Conservation (phyloP, 2,797 vertebrate genomes). For the Trichosurus vulpecula region DNA sequence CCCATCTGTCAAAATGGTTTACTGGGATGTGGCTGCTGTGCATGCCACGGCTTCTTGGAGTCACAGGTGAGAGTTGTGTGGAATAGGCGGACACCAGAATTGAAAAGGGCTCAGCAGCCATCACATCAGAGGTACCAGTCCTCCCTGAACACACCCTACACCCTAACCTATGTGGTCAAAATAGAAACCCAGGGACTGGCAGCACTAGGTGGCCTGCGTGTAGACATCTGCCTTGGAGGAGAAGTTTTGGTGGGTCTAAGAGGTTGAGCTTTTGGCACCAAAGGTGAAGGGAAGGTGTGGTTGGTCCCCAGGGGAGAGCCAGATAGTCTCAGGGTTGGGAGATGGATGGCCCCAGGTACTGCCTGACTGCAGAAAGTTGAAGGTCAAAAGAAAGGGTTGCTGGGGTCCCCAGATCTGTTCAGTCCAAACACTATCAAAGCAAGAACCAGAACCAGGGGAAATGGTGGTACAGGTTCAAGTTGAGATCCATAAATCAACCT, state of each 20-base stretch:
- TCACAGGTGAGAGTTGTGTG: too few relatives aligned
- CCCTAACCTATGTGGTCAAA: too few relatives aligned
- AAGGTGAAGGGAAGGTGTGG: neutral
- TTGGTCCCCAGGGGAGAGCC: neutral
- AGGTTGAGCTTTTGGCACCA: slow-evolving; percentile 68
- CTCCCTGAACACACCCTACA: too few relatives aligned
- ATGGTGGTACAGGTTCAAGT: neutral
- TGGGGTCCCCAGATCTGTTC: slow-evolving; percentile 74
- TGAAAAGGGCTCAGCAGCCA: too few relatives aligned
- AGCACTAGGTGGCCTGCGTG: slow-evolving; percentile 81
- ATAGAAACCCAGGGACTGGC: slow-evolving; percentile 80
- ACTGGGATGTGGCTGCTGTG: too few relatives aligned
- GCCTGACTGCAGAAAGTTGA: neutral
- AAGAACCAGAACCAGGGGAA: slow-evolving; percentile 76
- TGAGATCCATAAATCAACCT: neutral
- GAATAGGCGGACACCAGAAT: too few relatives aligned
- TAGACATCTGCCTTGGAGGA: slow-evolving; percentile 78
- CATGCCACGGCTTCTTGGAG: too few relatives aligned
- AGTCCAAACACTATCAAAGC: slow-evolving; percentile 88
- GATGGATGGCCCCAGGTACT: neutral
- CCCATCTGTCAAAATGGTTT: too few relatives aligned
- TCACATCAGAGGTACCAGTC: too few relatives aligned
- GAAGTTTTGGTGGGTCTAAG: slow-evolving; percentile 82
- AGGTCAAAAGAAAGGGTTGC: neutral
- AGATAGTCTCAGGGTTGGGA: too few relatives aligned